Evolutionary conservation across 2,888 invertebrate species (phyloP).

Genomic region (Thymelicus sylvestris): DNA sequence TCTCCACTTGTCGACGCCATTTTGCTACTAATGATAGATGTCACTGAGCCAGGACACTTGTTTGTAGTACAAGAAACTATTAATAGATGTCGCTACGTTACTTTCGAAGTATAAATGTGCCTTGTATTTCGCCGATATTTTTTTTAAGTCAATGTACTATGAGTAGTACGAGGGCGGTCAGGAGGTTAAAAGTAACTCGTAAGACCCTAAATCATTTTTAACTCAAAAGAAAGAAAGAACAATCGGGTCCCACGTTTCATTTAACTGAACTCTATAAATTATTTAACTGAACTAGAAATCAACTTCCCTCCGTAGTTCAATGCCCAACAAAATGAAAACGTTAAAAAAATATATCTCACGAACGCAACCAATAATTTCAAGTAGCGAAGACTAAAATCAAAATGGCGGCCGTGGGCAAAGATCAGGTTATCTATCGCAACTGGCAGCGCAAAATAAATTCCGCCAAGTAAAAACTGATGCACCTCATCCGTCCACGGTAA

Average conservation of each 20-base stretch:
- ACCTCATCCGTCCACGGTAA: slow-evolving; percentile 66
- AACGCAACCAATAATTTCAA: slow-evolving; percentile 67
- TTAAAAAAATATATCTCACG: slow-evolving; percentile 49
- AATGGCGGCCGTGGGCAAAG: slow-evolving; percentile 66
- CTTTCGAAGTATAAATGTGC: too few species aligned
- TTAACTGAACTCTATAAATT: slow-evolving; percentile 28
- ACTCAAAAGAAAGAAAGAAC: slow-evolving; percentile 8
- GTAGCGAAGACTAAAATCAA: slow-evolving; percentile 75
- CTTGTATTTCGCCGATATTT: too few species aligned
- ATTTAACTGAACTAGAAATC: slow-evolving; percentile 11
- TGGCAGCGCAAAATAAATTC: slow-evolving; percentile 54
- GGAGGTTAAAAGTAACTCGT: background rate
- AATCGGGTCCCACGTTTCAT: slow-evolving; percentile 21
- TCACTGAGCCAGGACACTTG: too few species aligned
- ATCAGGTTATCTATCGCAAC: slow-evolving; percentile 67
- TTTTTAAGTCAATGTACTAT: too few species aligned
- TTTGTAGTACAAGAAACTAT: too few species aligned
- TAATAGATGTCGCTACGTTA: too few species aligned
- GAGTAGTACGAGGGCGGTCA: too few species aligned
- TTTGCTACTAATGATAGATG: too few species aligned
- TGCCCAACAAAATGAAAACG: slow-evolving; percentile 34
- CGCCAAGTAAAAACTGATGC: slow-evolving; percentile 73
- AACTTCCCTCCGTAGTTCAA: slow-evolving; percentile 14
- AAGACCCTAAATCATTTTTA: slow-evolving; percentile 10
- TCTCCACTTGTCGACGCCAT: too few species aligned